A percentile compares a stretch with the other conserved stretches of the same genome.
Evolutionary conservation across 2,888 invertebrate species (phyloP).

Genomic region (Athetis lepigone): DNA sequence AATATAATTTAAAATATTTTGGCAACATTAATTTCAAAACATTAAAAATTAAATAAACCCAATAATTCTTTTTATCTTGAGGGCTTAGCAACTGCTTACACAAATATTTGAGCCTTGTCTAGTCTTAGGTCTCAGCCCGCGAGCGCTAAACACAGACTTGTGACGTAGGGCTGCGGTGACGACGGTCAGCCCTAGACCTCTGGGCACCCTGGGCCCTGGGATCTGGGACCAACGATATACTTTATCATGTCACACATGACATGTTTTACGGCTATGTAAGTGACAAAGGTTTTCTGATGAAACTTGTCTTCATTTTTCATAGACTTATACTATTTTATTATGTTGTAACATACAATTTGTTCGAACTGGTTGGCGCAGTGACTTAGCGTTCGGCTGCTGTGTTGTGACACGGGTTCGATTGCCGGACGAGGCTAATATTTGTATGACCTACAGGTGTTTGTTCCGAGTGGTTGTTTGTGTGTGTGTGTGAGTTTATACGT

Average conservation of each 20-base stretch:
- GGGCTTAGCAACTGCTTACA: not conserved
- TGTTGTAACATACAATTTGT: too few relatives aligned
- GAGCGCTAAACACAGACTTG: not conserved
- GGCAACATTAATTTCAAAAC: not conserved
- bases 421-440: too few relatives aligned
- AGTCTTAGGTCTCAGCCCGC: not conserved
- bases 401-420: too few relatives aligned
- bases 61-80: constrained; percentile 9
- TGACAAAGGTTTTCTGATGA: constrained; percentile 11
- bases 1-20: too few relatives aligned
- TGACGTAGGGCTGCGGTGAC: constrained; percentile 14
- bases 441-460: too few relatives aligned
- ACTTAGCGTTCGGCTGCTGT: too few relatives aligned
- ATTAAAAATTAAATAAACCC: not conserved
- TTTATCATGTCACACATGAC: constrained; percentile 5
- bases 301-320: constrained; percentile 10
- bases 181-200: constrained; percentile 1
- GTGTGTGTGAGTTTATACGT: too few relatives aligned
- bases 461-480: too few relatives aligned
- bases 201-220: not conserved
- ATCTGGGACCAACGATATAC: not conserved
- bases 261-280: not conserved
- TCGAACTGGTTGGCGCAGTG: too few relatives aligned
- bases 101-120: constrained; percentile 13
- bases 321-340: not conserved